Evolutionary conservation across 2,797 vertebrate species (phyloP), one percentile per base, ranked within the genome.

Genomic region (Chloroceryle amazona): DNA sequence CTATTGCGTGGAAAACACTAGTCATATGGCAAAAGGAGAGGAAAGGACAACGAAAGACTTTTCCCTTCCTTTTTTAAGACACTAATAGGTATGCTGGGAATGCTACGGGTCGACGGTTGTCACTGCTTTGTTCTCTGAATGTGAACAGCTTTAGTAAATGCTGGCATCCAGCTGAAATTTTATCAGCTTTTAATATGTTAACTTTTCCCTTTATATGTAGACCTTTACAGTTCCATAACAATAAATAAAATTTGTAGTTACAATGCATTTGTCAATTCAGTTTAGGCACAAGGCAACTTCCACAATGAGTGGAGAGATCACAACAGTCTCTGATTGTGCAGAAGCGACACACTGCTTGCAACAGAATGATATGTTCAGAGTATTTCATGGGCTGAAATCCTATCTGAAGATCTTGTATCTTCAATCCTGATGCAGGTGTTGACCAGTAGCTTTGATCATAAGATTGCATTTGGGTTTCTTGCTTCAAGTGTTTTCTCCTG

Each of bases 261-360:
- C 99, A 99, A 99, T 99, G 99, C 99, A 99, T 99, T 99, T 99
- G 99, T 99, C 99, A 99, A 99, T 99, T 99, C 99, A 99, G 99
- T 99, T 99, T 99, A 99, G 99, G 99, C 99, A 99, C 99, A 98
- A 99, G 99, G 99, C 99, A 99, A 99, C 98, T 99, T 99, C 99
- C 99, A 98, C 98, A 74, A 96, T 98, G 98, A 98, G 98, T 98
- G 98, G 98, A 99, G 99, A 99, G 98, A 99, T 98, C 97, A 97
- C 98, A 97, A 98, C 98, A 99, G 99, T 99, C 99, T 99, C 99
- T 99, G 99, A 99, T 99, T 99, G 99, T 99, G 99, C 99, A 99
- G 99, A 99, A 99, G 99, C 98, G 97, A 98, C 98, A 97, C 96
- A 98, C 98, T 98, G 99, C 98, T 98, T 98, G 98, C 98, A 98